Evolutionary conservation across 2,888 invertebrate genomes (phyloP).

Genomic region (Cheilosia grossa): DNA sequence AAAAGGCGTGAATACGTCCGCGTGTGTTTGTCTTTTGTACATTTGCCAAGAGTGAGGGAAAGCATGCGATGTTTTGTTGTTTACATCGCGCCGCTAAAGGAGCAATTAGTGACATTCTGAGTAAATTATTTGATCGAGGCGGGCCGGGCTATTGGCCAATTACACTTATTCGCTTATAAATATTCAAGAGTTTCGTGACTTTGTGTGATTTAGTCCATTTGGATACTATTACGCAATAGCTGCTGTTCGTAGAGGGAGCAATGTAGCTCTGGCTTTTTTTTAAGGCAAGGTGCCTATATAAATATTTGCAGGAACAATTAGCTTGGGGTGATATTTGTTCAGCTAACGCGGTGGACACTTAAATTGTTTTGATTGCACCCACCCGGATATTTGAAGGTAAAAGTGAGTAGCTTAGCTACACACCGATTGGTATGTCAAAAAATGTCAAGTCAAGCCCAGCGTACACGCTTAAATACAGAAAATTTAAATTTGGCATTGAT

Average conservation of each 20-base stretch:
- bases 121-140: not conserved
- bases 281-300: too few species aligned
- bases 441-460: too few species aligned
- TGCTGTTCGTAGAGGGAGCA: not conserved
- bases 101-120: conserved; percentile 27
- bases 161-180: conserved; percentile 8
- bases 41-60: not conserved
- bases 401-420: too few species aligned
- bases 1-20: conserved; percentile 7
- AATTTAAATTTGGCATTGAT: too few species aligned
- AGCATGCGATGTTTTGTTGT: conserved; percentile 52
- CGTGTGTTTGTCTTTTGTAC: not conserved
- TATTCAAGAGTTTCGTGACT: conserved; percentile 5
- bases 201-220: conserved; percentile 13
- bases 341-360: too few species aligned
- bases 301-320: too few species aligned
- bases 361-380: too few species aligned
- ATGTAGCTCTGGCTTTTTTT: not conserved
- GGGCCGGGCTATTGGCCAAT: not conserved
- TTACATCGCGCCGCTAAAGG: not conserved
- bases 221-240: conserved; percentile 16
- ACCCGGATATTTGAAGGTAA: too few species aligned
- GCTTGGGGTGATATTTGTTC: too few species aligned
- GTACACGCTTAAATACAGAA: too few species aligned
- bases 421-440: too few species aligned